phyloP scores from a whole-genome alignment of 2,888 invertebrate species.

The Scrobipalpa atriplicella region DNA sequence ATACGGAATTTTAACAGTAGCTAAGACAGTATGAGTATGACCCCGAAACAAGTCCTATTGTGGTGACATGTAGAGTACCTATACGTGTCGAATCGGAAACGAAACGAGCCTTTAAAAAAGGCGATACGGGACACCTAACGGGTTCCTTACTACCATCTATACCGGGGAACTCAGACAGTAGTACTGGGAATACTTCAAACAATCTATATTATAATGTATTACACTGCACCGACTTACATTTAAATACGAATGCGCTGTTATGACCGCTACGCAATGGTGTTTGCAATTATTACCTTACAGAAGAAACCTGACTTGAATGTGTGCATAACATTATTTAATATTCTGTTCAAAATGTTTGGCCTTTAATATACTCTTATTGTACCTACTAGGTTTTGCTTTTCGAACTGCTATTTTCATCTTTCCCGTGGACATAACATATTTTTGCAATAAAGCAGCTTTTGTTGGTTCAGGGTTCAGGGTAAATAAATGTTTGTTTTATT shows the following conservation, averaged over 20 bases:
- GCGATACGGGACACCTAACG: constrained; percentile 76
- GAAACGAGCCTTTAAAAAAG: constrained; percentile 72
- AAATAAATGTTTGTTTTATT: no score
- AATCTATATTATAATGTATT: not conserved
- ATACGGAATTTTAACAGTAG: constrained; percentile 58
- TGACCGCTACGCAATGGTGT: constrained; percentile 8
- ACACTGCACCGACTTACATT: not conserved
- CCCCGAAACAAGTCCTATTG: constrained; percentile 43
- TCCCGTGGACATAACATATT: no score
- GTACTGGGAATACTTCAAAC: constrained; percentile 49
- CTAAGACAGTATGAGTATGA: constrained; percentile 62
- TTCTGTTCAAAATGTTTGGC: not conserved
- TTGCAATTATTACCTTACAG: constrained; percentile 9
- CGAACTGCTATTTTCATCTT: no score
- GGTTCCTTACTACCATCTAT: constrained; percentile 47
- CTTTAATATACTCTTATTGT: no score
- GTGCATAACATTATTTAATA: not conserved
- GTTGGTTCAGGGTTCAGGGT: no score
- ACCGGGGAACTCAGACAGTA: constrained; percentile 52
- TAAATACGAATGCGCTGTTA: constrained; percentile 9
- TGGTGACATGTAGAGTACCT: constrained; percentile 53
- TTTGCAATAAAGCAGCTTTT: no score
- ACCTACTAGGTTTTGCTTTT: no score
- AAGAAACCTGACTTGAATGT: constrained; percentile 3
- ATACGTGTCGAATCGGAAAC: constrained; percentile 79